phyloP scores from a whole-genome alignment of 2,888 invertebrate genomes.

The Yponomeuta evonymella region DNA sequence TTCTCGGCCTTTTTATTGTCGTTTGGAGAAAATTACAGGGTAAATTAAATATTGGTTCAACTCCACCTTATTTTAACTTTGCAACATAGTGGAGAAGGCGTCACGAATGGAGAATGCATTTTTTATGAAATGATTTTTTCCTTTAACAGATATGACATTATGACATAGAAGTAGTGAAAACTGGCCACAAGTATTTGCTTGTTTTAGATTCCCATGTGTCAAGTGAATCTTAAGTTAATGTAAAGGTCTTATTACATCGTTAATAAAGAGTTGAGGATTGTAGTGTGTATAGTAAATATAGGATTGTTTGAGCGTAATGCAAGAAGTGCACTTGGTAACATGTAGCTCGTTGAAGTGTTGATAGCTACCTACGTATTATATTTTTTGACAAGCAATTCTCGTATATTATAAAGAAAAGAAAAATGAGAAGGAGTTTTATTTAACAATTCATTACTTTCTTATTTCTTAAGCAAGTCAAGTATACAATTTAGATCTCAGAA shows the following conservation, averaged over 20 bases:
- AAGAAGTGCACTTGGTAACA: constrained; percentile 62
- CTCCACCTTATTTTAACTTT: background rate
- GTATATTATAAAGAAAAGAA: constrained; percentile 56
- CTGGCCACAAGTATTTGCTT: background rate
- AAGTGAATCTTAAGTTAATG: too few species aligned
- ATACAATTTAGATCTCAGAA: background rate
- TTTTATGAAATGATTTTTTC: too few species aligned
- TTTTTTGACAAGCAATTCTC: constrained; percentile 65
- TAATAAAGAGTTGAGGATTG: constrained; percentile 1
- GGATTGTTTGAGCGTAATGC: constrained; percentile 26
- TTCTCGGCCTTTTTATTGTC: background rate
- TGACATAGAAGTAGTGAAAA: too few species aligned
- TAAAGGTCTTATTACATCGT: background rate
- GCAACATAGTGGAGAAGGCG: background rate
- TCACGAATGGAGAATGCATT: too few species aligned
- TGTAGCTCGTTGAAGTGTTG: constrained; percentile 58
- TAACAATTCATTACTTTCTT: background rate
- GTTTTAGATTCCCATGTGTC: background rate
- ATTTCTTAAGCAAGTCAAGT: background rate
- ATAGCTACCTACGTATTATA: constrained; percentile 61
- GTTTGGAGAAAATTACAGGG: background rate
- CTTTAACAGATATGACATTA: too few species aligned
- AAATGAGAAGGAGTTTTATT: background rate
- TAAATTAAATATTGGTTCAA: background rate
- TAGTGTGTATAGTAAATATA: constrained; percentile 10